Base-by-base conservation (phyloP, 2,888 invertebrate species). In the Herminia tarsipennalis region DNA sequence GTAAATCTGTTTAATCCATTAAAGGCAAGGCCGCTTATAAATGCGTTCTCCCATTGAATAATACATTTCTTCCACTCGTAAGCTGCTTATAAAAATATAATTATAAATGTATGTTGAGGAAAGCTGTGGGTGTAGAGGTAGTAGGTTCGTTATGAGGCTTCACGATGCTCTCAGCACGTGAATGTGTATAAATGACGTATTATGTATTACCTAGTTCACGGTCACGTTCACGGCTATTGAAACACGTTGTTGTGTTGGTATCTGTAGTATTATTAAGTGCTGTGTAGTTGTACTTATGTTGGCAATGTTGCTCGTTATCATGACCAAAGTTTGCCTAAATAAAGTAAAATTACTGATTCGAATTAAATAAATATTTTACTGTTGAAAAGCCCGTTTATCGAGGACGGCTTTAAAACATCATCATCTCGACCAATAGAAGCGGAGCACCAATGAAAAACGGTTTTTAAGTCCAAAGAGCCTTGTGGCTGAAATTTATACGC, bases 151-250 rank as follows among this genome's bases (percentile, higher is more conserved):
- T 81, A 74, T 75, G 73, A 75, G 88, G 87, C 83, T 89, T 88
- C 87, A 53, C 62, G 54, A 60, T 69, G 70, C 56, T 48, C 40
- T 48, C 27, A 57, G 66, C 78, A 76, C 74, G 78, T 70, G 75
- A 70, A 54, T 70, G 67, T 76, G 74, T 72, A 67, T 50, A 63
- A 68, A 52, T 56, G 53, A 64, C 64, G 69, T 64, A 54, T 49
- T 14, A 60, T 66, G 66, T 55, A 63, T 76, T 66, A 70, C 59
- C 59, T 62, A 64, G 70, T 75, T 79, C 86, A 86, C 76, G 86
- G 88, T 82, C 88, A 88, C 76, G 88, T 79, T 80, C 86, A 83
- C 60, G 79, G 76, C 63, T 47, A 47, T 52, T 47, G 45, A 45
- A 53, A 47, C 49, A 53, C 51, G 54, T 71, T 68, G 65, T 64